Evolutionary conservation across 2,113 vertebrate genomes (phyloP).

Genomic region (Otus sunia): DNA sequence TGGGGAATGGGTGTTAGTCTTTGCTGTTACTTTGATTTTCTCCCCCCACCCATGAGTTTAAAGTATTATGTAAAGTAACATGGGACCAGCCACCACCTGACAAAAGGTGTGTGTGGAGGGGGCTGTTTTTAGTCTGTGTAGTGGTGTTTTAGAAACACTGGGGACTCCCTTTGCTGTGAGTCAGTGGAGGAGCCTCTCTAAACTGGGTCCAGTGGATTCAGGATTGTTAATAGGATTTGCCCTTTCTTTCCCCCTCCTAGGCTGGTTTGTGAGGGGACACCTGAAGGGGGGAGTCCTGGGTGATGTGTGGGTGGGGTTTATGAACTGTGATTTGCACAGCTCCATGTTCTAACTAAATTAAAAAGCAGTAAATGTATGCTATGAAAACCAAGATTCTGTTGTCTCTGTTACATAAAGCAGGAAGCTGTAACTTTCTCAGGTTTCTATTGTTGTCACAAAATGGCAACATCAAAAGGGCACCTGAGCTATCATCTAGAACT

Average conservation of each 20-base stretch:
- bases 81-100: constrained; percentile 25
- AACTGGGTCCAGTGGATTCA: constrained; percentile 8
- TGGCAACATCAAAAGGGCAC: background rate
- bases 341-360: constrained; percentile 56
- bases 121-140: background rate
- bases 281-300: background rate
- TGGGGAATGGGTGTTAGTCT: constrained; percentile 22
- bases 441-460: background rate
- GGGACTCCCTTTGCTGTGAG: background rate
- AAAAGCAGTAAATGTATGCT: constrained; percentile 42
- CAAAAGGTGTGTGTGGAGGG: background rate
- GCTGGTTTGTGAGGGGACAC: background rate
- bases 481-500: background rate
- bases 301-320: constrained; percentile 9
- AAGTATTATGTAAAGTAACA: constrained; percentile 22
- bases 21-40: constrained; percentile 25
- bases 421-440: background rate
- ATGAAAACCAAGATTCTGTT: background rate
- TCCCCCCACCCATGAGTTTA: background rate
- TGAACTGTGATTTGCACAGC: constrained; percentile 52
- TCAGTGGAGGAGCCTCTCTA: background rate
- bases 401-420: background rate
- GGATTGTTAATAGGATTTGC: constrained; percentile 1
- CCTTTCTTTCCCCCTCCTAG: background rate
- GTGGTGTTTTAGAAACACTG: constrained; percentile 6